Base-by-base conservation (phyloP, 2,113 vertebrate genomes). In the Thinocorus orbignyianus region DNA sequence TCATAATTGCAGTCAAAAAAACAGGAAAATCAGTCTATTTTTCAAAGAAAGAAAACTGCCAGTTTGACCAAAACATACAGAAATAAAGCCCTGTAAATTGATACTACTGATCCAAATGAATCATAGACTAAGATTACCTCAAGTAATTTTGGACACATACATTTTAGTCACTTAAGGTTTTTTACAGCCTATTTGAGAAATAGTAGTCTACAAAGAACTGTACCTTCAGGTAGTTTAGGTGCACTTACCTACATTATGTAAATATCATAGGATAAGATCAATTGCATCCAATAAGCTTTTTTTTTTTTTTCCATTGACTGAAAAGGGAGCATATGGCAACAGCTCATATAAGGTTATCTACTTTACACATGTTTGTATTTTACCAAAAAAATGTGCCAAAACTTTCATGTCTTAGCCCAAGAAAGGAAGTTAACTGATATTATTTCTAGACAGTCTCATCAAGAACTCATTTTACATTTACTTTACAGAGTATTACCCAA, bases 371-470 rank as follows among this genome's bases (percentile, higher is more conserved):
- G 71, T 7, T 9, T 78, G 11, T 64, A 37, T 71, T 33, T 37
- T 20, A 31, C 6, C 3, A 19, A 19, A 13, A 25, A 8, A 66
- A 15, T 4, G 4, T 0, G 0, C 18, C 13, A 57, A 57, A 68
- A 51, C 0, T 0, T 42, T 74, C 8, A 70, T 7, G 11, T 41
- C 17, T 52, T 61, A 62, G 30, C 24, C 41, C 11, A 35, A 48
- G 24, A 78, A 58, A 10, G 15, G 57, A 61, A 61, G 33, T 55
- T 28, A 83, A 5, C 30, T 41, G 30, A 20, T 62, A 54, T 61
- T 69, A 31, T 46, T 68, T 76, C 33, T 82, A 61, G 23, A 46
- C 17, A 76, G 41, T 41, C 24, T 54, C 20, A 62, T 49, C 41
- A 62, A 77, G 19, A 70, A 77, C 48, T 77, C 9, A 23, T 48